Evolutionary conservation across 2,888 invertebrate genomes (phyloP), one percentile per base, ranked within the genome.

Genomic region (Coremacera marginata): DNA sequence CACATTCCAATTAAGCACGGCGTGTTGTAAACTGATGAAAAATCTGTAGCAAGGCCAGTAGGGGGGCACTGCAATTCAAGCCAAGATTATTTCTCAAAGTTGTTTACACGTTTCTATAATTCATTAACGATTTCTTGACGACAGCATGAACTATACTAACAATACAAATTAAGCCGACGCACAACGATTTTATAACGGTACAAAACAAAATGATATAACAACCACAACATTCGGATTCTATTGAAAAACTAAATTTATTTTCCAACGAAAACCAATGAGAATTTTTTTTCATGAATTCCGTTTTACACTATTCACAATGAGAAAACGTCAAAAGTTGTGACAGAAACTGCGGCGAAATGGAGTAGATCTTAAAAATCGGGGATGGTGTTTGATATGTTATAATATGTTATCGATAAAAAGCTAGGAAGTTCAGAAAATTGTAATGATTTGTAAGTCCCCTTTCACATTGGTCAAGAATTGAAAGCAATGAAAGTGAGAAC

Each of bases 191-290:
- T 22, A 7, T 44, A 67, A 7, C 37, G n/a, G 9, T 7, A 72
- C 4, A n/a, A 67, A 55, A 25, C 22, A 37, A 52, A 51, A 22
- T 4, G 7, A 8, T 7, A 74, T 7, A 51, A 37, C 63, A 52
- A 34, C 57, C 55, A 55, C 27, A 19, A 22, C 27, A n/a, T 16
- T 55, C 25, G n/a, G 57, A 75, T 75, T 75, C 55, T 19, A 68
- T 9, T 57, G 44, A 76, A 65, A 76, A 65, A 76, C 71, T 71
- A 52, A 68, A 31, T 19, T 55, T 27, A 14, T 51, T n/a, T 52
- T 16, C 9, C 31, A 27, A 31, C n/a, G 31, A 57, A 71, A 76
- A 27, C 16, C 19, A 78, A 78, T 67, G 37, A 37, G 31, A 72
- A 57, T 55, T 34, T 51, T n/a, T 16, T 57, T 57, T 63, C 34